These are phyloP conservation scores for Ellobius talpinus DNA, from an alignment of 2,113 vertebrate genomes.

Conservation along the genomic window DNA sequence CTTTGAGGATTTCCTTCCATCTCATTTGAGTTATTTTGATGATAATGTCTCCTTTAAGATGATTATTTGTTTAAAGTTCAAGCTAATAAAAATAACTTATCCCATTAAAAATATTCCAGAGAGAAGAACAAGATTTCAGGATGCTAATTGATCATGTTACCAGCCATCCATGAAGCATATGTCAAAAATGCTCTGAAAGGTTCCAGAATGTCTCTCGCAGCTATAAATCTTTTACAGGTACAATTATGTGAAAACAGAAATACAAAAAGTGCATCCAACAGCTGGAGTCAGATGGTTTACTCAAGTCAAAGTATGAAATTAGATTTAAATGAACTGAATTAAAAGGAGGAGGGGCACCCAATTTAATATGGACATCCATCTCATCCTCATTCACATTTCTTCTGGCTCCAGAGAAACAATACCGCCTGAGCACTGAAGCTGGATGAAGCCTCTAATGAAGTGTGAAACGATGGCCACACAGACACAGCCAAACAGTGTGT, in stretches of 20 bases:
- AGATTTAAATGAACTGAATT: constrained; percentile 94
- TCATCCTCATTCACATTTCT: constrained; percentile 85
- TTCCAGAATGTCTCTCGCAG: constrained; percentile 88
- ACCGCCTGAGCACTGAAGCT: constrained; percentile 78
- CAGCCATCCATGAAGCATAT: constrained; percentile 86
- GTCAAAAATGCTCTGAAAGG: constrained; percentile 81
- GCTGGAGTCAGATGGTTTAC: constrained; percentile 91
- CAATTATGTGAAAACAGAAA: constrained; percentile 87
- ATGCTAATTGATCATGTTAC: constrained; percentile 81
- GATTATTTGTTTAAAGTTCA: constrained; percentile 84
- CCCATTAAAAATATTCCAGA: constrained; percentile 75
- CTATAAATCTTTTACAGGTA: constrained; percentile 92
- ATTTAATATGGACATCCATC: constrained; percentile 89
- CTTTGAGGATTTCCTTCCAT: constrained; percentile 18
- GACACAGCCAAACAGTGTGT: constrained; percentile 52
- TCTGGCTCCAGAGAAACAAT: constrained; percentile 85
- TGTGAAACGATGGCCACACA: constrained; percentile 81
- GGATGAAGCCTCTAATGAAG: constrained; percentile 82
- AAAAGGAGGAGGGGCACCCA: constrained; percentile 84
- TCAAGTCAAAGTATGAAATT: constrained; percentile 92
- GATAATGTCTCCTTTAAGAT: constrained; percentile 74
- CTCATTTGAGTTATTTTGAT: constrained; percentile 70
- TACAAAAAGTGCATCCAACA: constrained; percentile 89
- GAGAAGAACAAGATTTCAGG: constrained; percentile 73
- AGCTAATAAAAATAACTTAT: constrained; percentile 80